A percentile compares a stretch with the other conserved stretches of the same genome.
phyloP scores from a whole-genome alignment of 1,140 invertebrate genomes.

The Apocrypta bakeri region DNA sequence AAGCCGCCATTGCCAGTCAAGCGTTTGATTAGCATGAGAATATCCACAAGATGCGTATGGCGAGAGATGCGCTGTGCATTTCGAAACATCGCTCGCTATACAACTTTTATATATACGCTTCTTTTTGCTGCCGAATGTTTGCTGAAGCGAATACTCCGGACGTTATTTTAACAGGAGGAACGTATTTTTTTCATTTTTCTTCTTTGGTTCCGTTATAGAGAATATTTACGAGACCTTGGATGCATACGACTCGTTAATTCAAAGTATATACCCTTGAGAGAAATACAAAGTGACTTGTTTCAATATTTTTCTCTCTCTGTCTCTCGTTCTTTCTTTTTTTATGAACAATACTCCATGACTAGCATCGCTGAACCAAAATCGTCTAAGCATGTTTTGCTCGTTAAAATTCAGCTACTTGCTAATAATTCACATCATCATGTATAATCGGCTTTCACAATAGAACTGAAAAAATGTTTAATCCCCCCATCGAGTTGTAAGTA shows the following conservation, averaged over 20 bases:
- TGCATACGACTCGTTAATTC: not conserved
- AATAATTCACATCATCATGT: not conserved
- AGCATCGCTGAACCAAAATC: not conserved
- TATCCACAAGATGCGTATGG: not conserved
- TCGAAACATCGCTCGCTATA: not conserved
- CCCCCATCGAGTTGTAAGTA: not conserved
- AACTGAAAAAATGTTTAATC: not conserved
- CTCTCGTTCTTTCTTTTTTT: not conserved
- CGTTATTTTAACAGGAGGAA: not conserved
- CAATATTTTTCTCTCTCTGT: too few species aligned
- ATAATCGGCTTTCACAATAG: not conserved
- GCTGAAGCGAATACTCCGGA: not conserved
- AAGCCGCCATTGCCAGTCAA: constrained; percentile 39
- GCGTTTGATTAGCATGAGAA: constrained; percentile 42
- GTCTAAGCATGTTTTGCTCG: not conserved
- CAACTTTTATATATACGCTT: not conserved
- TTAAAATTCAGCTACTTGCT: not conserved
- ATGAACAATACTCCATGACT: not conserved
- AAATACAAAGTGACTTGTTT: not conserved
- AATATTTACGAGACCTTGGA: not conserved
- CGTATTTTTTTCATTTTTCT: not conserved
- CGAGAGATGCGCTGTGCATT: not conserved
- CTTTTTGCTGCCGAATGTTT: not conserved
- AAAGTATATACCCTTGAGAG: not conserved
- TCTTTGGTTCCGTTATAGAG: not conserved